phyloP scores from a whole-genome alignment of 2,797 vertebrate species.

The Simalia tracyae region DNA sequence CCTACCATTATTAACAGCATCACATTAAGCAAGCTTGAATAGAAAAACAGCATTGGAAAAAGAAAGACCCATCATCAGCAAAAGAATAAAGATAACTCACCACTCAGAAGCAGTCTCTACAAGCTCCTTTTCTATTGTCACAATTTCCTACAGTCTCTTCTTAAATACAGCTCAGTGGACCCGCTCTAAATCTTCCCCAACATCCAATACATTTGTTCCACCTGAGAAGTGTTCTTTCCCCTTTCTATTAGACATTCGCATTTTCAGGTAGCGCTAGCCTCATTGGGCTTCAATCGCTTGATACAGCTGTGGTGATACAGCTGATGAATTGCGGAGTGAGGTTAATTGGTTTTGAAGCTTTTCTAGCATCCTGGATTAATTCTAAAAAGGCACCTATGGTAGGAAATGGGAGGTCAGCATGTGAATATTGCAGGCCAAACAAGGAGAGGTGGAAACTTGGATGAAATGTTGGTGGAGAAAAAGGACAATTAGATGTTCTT shows the following conservation, averaged over 20 bases:
- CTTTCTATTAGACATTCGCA: not conserved
- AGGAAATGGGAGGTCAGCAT: not conserved
- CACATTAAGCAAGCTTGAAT: not conserved
- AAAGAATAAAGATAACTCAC: not conserved
- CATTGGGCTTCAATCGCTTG: slow-evolving; percentile 5
- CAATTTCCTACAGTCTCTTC: not conserved
- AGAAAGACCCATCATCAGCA: not conserved
- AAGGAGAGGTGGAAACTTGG: not conserved
- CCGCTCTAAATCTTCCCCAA: not conserved
- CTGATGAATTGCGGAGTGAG: not conserved
- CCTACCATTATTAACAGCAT: not conserved
- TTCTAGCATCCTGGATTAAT: not conserved
- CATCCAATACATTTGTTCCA: slow-evolving; percentile 16
- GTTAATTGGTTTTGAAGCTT: slow-evolving; percentile 23
- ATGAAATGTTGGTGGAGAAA: not conserved
- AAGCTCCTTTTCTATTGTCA: not conserved
- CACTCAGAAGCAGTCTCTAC: not conserved
- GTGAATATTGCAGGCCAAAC: not conserved
- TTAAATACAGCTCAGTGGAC: not conserved
- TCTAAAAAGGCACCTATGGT: not conserved
- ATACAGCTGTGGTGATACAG: not conserved
- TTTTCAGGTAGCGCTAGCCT: not conserved
- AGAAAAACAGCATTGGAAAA: not conserved
- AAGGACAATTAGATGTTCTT: not conserved
- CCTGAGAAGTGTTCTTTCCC: not conserved